phyloP scores from a whole-genome alignment of 2,113 vertebrate species.

The Gavialis gangeticus region DNA sequence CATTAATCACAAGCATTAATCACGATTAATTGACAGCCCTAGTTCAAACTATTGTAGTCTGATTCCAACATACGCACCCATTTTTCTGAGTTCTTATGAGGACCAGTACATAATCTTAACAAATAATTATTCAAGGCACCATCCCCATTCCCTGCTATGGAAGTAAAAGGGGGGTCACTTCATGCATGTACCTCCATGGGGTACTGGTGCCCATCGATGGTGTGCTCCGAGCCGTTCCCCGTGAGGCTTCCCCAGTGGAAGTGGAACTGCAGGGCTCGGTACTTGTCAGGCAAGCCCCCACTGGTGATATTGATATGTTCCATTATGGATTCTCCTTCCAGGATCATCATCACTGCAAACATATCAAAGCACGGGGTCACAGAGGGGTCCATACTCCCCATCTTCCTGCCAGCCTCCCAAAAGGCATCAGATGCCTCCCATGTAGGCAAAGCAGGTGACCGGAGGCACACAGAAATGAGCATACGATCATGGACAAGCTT shows the following conservation, averaged over 20 bases:
- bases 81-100: not conserved
- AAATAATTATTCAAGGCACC: not conserved
- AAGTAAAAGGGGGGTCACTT: not conserved
- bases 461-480: not conserved
- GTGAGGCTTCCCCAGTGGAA: slow-evolving; percentile 88
- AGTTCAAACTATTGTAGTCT: no score
- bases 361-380: not conserved
- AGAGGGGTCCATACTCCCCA: no score
- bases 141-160: no score
- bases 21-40: no score
- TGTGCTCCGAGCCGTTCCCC: slow-evolving; percentile 86
- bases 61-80: no score
- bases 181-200: slow-evolving; percentile 85
- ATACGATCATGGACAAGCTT: not conserved
- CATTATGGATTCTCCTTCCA: slow-evolving; percentile 47
- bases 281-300: slow-evolving; percentile 79
- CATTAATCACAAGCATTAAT: no score
- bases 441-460: not conserved
- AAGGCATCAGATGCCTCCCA: not conserved
- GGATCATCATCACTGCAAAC: slow-evolving; percentile 70
- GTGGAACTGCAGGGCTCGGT: slow-evolving; percentile 84
- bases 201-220: slow-evolving; percentile 77
- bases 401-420: not conserved
- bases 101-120: not conserved
- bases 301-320: slow-evolving; percentile 79